Conservation (phyloP, 2,888 invertebrate species). For the Spatulosminthurus flaviceps region DNA sequence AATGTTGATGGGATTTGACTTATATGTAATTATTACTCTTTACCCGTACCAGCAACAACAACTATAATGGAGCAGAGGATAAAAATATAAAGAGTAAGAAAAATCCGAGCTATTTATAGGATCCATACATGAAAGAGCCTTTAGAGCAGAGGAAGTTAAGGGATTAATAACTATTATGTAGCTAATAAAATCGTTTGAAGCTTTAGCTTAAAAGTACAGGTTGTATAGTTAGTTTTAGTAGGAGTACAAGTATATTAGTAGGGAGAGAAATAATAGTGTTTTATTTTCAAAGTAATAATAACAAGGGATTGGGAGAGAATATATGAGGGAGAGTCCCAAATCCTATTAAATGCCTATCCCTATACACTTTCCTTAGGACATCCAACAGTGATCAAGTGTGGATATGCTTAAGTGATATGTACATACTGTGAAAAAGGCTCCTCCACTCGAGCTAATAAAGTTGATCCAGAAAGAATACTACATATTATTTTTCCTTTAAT, state of each 20-base stretch:
- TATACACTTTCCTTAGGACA: too few relatives aligned
- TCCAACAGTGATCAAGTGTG: too few relatives aligned
- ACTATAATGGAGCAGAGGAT: too few relatives aligned
- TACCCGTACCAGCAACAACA: too few relatives aligned
- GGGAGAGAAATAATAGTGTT: background rate
- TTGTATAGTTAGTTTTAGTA: background rate
- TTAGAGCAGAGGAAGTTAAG: slow-evolving; percentile 8
- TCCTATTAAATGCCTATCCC: background rate
- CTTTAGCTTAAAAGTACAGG: slow-evolving; percentile 7
- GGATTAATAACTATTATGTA: slow-evolving; percentile 38
- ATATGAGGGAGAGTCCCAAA: background rate
- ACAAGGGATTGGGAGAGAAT: background rate
- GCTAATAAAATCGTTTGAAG: slow-evolving; percentile 32
- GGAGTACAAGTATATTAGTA: too few relatives aligned
- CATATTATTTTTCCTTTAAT: background rate
- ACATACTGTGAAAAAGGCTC: too few relatives aligned
- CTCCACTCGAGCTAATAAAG: background rate
- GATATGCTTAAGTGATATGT: too few relatives aligned
- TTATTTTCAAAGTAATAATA: background rate
- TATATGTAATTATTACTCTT: too few relatives aligned
- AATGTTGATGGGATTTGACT: too few relatives aligned
- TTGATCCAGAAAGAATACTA: background rate
- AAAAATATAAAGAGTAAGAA: too few relatives aligned
- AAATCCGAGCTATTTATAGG: too few relatives aligned
- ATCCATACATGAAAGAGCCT: background rate